Conservation (phyloP, 2,888 invertebrate species). For the Reticulitermes lucifugus region DNA sequence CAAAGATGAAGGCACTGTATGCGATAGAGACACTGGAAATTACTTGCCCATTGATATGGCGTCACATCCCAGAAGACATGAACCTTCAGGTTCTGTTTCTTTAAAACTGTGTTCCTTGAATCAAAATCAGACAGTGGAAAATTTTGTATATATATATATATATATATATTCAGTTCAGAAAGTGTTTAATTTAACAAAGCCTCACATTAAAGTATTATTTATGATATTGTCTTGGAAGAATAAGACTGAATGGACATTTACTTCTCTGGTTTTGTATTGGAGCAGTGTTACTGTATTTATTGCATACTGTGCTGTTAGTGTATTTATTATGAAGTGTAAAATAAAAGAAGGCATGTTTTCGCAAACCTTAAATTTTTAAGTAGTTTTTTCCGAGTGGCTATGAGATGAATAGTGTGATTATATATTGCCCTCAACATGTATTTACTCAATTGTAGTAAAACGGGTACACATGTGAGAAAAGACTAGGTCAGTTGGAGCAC, state of each 20-base stretch:
- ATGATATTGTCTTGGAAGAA: not conserved
- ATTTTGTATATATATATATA: no score
- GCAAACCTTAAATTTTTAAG: not conserved
- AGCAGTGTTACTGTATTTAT: not conserved
- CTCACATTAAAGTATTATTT: constrained; percentile 14
- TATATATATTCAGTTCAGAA: no score
- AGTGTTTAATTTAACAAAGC: not conserved
- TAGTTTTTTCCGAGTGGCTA: not conserved
- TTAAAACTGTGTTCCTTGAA: no score
- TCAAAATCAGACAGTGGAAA: no score
- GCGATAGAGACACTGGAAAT: no score
- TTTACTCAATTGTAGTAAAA: constrained; percentile 18
- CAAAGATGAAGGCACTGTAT: not conserved
- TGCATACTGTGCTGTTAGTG: not conserved
- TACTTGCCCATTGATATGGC: no score
- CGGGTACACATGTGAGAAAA: not conserved
- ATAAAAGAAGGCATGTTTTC: constrained; percentile 31
- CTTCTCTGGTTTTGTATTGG: not conserved
- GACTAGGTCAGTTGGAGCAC: not conserved
- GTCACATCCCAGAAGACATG: no score
- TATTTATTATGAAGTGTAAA: constrained; percentile 10
- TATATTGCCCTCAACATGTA: not conserved
- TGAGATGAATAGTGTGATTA: not conserved
- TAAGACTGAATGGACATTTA: constrained; percentile 21
- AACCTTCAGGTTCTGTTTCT: no score